A percentile compares a stretch with the other conserved stretches of the same genome.
phyloP scores from a whole-genome alignment of 2,888 invertebrate genomes.

The Keiferia lycopersicella region DNA sequence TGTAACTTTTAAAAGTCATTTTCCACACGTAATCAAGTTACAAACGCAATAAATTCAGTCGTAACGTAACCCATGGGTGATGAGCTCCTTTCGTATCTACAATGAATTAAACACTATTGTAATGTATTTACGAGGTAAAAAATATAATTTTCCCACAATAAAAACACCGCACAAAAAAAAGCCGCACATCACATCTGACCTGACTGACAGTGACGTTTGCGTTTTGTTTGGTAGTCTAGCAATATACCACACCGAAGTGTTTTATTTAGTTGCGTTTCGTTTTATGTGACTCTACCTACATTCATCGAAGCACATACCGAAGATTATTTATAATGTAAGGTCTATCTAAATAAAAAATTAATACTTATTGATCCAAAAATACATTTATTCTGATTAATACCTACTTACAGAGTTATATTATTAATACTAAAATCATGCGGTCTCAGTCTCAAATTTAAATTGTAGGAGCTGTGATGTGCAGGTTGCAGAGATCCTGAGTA shows the following conservation, averaged over 20 bases:
- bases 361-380: too few species aligned
- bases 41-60: not conserved
- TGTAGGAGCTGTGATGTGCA: slow-evolving; percentile 71
- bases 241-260: too few species aligned
- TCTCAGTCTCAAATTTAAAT: slow-evolving; percentile 79
- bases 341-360: too few species aligned
- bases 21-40: not conserved
- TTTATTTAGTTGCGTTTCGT: too few species aligned
- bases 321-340: too few species aligned
- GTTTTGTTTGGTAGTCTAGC: too few species aligned
- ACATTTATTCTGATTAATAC: not conserved
- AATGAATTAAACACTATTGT: not conserved
- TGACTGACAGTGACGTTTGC: not conserved
- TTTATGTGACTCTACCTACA: too few species aligned
- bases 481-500: slow-evolving; percentile 65
- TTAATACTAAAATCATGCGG: slow-evolving; percentile 82
- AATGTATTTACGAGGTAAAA: not conserved
- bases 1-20: slow-evolving; percentile 31
- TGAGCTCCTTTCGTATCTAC: not conserved
- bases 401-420: slow-evolving; percentile 68
- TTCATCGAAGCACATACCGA: too few species aligned
- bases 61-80: not conserved
- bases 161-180: slow-evolving; percentile 1
- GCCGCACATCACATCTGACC: not conserved
- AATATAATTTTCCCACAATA: not conserved